Percentiles rank a stretch among this genome's conserved stretches.
phyloP scores from a whole-genome alignment of 2,113 vertebrate genomes.

The Neolamprologus cancellatus region DNA sequence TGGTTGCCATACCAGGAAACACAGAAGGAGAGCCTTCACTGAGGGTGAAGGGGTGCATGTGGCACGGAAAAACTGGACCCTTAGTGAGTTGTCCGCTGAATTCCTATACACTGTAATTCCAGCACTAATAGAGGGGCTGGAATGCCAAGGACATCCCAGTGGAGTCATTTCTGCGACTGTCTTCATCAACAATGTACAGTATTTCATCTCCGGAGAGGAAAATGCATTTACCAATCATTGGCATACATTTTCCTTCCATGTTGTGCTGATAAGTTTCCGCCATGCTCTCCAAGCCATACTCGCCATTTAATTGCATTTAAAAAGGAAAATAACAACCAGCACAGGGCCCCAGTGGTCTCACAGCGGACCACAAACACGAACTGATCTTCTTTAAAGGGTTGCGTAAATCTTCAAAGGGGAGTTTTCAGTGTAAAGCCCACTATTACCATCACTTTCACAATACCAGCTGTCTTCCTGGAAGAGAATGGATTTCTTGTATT shows the following conservation, averaged over 20 bases:
- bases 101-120: neutral
- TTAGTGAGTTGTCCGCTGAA: neutral
- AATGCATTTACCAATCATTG: conserved; percentile 21
- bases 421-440: neutral
- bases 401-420: neutral
- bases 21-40: neutral
- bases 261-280: conserved; percentile 38
- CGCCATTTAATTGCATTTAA: conserved; percentile 31
- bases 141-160: conserved; percentile 23
- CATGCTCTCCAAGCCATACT: conserved; percentile 44
- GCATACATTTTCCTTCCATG: conserved; percentile 17
- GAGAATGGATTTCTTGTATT: conserved; percentile 1
- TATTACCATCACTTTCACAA: conserved; percentile 16
- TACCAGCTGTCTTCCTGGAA: conserved; percentile 32
- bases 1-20: neutral
- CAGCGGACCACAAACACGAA: conserved; percentile 9
- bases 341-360: neutral
- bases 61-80: neutral
- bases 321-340: conserved; percentile 28
- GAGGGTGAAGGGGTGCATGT: neutral
- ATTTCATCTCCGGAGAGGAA: conserved; percentile 3
- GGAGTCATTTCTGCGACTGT: conserved; percentile 9
- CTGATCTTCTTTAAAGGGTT: conserved; percentile 31
- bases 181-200: conserved; percentile 6
- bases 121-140: neutral